Conservation (phyloP, 2,113 vertebrate genomes). For the Xiphophorus couchianus region DNA sequence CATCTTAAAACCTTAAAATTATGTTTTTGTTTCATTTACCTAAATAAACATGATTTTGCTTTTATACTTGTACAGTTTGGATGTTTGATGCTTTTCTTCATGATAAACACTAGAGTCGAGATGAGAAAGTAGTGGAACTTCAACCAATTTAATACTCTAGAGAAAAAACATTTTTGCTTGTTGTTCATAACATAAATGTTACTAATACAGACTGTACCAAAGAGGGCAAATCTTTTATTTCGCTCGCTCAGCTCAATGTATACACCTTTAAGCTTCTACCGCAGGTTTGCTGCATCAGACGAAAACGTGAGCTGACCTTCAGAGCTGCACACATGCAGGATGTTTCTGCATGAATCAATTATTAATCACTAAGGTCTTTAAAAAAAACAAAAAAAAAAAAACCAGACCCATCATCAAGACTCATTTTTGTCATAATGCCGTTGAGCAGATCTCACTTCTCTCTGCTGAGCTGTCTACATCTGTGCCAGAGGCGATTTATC, state of each 20-base stretch:
- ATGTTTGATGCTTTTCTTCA: background rate
- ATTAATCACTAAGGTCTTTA: conserved; percentile 42
- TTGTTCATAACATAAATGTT: background rate
- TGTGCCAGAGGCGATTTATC: conserved; percentile 17
- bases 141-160: background rate
- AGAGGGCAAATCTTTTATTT: conserved; percentile 14
- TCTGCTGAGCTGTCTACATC: conserved; percentile 23
- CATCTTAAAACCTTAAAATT: conserved; percentile 1
- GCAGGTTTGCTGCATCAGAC: conserved; percentile 27
- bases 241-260: background rate
- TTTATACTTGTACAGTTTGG: background rate
- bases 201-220: background rate
- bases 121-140: background rate
- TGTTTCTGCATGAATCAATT: conserved; percentile 50
- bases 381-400: background rate
- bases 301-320: conserved; percentile 48
- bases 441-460: conserved; percentile 26
- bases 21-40: conserved; percentile 1
- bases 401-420: conserved; percentile 22
- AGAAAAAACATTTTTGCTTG: background rate
- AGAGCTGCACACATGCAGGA: conserved; percentile 19
- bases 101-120: background rate
- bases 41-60: conserved; percentile 6
- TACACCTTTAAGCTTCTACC: background rate
- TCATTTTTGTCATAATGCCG: conserved; percentile 30